phyloP scores from a whole-genome alignment of 2,888 invertebrate genomes.

The Epinotia bilunana region DNA sequence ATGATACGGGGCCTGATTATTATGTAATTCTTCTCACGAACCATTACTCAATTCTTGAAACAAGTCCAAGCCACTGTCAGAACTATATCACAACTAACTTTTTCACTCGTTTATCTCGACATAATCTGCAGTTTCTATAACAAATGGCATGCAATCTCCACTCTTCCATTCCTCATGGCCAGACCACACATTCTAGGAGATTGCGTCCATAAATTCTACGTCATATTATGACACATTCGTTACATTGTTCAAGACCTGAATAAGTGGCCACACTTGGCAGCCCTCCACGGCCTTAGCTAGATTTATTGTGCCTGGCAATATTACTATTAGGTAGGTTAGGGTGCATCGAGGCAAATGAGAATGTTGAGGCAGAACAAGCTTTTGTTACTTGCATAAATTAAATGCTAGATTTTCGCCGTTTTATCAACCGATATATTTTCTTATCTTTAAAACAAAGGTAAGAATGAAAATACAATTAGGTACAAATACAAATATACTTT shows the following conservation, averaged over 20 bases:
- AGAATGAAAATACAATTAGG: too few species aligned
- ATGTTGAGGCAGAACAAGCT: background rate
- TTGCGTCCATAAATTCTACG: conserved; percentile 34
- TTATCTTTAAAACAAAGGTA: too few species aligned
- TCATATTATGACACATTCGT: conserved; percentile 39
- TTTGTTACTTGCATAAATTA: too few species aligned
- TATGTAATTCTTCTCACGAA: background rate
- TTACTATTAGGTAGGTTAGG: conserved; percentile 11
- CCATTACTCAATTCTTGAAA: background rate
- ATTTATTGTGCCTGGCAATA: conserved; percentile 30
- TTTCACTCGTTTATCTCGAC: conserved; percentile 5
- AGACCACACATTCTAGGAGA: conserved; percentile 30
- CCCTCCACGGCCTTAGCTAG: conserved; percentile 22
- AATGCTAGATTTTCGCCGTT: too few species aligned
- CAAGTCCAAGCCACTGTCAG: background rate
- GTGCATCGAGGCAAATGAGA: background rate
- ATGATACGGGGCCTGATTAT: too few species aligned
- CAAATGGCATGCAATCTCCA: conserved; percentile 5
- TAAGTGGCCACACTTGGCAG: conserved; percentile 25
- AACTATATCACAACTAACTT: background rate
- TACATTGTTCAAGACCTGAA: conserved; percentile 35
- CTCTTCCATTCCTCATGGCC: background rate
- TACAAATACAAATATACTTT: too few species aligned
- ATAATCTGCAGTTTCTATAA: background rate
- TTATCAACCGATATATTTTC: too few species aligned